phyloP scores from a whole-genome alignment of 1,140 invertebrate species.

The Caenorhabditis latens region DNA sequence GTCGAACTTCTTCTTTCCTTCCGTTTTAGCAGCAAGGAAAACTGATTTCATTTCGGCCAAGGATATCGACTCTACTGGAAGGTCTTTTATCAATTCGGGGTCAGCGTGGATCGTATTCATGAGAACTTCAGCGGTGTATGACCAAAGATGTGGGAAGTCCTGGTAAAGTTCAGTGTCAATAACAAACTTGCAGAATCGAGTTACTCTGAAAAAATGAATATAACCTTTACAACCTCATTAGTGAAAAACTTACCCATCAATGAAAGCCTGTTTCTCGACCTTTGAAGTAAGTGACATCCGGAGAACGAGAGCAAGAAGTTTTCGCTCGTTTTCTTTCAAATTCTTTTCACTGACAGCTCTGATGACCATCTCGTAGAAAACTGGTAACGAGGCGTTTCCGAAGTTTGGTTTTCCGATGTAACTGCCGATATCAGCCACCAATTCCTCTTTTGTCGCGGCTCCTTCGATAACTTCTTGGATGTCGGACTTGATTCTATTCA shows the following conservation, averaged over 20 bases:
- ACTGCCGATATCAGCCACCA: background rate
- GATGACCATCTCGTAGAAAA: constrained; percentile 32
- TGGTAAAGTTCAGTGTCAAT: constrained; percentile 2
- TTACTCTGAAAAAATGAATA: background rate
- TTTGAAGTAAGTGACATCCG: background rate
- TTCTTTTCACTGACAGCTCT: constrained; percentile 9
- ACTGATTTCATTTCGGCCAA: background rate
- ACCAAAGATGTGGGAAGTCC: background rate
- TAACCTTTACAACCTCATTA: background rate
- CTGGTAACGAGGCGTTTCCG: background rate
- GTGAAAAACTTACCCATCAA: background rate
- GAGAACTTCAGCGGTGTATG: background rate
- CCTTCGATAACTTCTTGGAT: background rate
- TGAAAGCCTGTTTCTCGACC: constrained; percentile 5
- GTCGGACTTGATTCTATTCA: constrained; percentile 19
- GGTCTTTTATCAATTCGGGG: background rate
- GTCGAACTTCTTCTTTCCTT: background rate
- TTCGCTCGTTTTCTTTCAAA: constrained; percentile 8
- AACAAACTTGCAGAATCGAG: constrained; percentile 26
- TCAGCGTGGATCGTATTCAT: constrained; percentile 3
- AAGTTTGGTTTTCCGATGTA: background rate
- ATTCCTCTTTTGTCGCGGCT: background rate
- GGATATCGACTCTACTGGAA: background rate
- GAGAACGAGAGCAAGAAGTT: background rate
- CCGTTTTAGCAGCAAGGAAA: background rate